These are phyloP conservation scores for Paguma larvata DNA, from an alignment of 2,797 vertebrate species.

Conservation along the genomic window DNA sequence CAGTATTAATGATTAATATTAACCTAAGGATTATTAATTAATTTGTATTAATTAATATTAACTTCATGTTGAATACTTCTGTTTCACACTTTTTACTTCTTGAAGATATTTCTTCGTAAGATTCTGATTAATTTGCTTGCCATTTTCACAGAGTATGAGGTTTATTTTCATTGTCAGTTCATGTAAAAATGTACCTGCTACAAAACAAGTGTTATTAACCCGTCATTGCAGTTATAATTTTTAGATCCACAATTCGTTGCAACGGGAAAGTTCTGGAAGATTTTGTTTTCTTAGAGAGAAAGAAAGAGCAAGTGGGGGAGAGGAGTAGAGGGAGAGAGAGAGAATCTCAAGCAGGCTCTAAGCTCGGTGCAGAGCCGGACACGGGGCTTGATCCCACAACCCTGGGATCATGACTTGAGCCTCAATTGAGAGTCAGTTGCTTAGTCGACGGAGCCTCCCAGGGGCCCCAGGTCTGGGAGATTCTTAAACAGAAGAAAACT, in stretches of 20 bases:
- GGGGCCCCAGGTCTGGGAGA: no score
- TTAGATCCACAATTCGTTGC: neutral
- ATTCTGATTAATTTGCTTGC: neutral
- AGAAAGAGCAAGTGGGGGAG: no score
- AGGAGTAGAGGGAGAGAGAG: no score
- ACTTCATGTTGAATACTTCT: neutral
- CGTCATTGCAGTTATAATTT: neutral
- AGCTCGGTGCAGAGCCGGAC: no score
- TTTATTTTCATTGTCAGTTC: slow-evolving; percentile 49
- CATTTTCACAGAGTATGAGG: neutral
- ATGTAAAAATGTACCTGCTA: neutral
- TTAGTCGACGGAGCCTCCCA: no score
- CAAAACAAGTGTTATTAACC: slow-evolving; percentile 1
- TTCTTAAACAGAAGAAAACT: slow-evolving; percentile 18
- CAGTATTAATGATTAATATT: no score
- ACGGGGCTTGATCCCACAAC: no score
- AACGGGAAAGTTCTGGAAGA: neutral
- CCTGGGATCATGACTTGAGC: no score
- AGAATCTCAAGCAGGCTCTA: no score
- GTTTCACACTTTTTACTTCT: neutral
- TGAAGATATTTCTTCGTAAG: neutral
- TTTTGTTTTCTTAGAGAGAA: neutral
- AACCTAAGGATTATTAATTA: no score
- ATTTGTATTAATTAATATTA: no score
- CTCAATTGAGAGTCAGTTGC: no score